These are phyloP conservation scores for Tenebrio molitor DNA, from an alignment of 1,140 invertebrate genomes.

Conservation along the genomic window DNA sequence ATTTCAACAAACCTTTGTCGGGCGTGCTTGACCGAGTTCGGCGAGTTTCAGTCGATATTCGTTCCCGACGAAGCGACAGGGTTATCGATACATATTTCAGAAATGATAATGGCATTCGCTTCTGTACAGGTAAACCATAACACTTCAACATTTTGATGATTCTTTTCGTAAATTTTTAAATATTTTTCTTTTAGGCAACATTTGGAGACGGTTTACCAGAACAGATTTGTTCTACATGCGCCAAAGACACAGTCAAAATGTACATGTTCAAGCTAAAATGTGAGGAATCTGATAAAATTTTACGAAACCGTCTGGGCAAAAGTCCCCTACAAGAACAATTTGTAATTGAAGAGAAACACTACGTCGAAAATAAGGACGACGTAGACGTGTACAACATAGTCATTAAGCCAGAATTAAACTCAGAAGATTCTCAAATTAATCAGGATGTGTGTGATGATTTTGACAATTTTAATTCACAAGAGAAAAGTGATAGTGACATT, in stretches of 20 bases:
- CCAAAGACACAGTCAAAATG: slow-evolving; percentile 72
- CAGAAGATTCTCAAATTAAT: slow-evolving; percentile 33
- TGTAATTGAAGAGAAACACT: slow-evolving; percentile 14
- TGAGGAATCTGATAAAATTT: slow-evolving; percentile 72
- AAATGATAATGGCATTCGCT: slow-evolving; percentile 72
- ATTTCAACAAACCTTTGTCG: slow-evolving; percentile 58
- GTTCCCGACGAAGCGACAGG: slow-evolving; percentile 54
- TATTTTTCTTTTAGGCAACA: slow-evolving; percentile 65
- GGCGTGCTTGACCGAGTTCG: slow-evolving; percentile 60
- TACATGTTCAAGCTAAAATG: slow-evolving; percentile 77
- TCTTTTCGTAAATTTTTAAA: slow-evolving; percentile 20
- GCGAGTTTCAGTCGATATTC: slow-evolving; percentile 63
- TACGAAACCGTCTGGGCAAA: slow-evolving; percentile 69
- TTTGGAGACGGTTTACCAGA: slow-evolving; percentile 75
- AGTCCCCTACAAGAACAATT: slow-evolving; percentile 40
- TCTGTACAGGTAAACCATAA: slow-evolving; percentile 67
- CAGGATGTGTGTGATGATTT: slow-evolving; percentile 11
- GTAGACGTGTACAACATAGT: not conserved
- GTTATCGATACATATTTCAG: slow-evolving; percentile 62
- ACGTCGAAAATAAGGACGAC: not conserved
- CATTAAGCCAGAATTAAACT: slow-evolving; percentile 52
- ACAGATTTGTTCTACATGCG: slow-evolving; percentile 73
- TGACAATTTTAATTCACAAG: slow-evolving; percentile 1
- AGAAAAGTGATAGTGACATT: slow-evolving; percentile 28
- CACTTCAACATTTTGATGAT: slow-evolving; percentile 38